Base-by-base conservation (phyloP, 2,797 vertebrate species). In the Hoplostethus mediterraneus region DNA sequence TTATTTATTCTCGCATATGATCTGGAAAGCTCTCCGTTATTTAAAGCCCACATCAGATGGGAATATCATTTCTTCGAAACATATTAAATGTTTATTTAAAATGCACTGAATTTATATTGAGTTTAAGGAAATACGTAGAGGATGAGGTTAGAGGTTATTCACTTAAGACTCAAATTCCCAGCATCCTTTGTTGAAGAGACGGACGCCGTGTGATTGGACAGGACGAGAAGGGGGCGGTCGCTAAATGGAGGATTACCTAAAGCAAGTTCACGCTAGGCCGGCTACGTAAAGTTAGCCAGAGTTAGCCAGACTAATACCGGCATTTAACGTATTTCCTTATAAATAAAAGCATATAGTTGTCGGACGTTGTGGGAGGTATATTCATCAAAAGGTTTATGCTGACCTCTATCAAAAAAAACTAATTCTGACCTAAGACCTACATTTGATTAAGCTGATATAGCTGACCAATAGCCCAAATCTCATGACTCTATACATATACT, bases 121-220 rank as follows among this genome's bases (percentile, higher is more conserved):
- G 54, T 36, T n/a, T 8, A 28, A 28, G 28, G 28, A 28, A 28
- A 28, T 28, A 28, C 28, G 28, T 28, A 6, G 31, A 56, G 16
- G 40, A 42, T 11, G 5, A 17, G n/a, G n/a, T n/a, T n/a, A 57
- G 17, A 57, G 3, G 16, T n/a, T 57, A n/a, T 3, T 30, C 31
- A 17, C 7, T 33, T 3, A 16, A 53, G 40, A 85, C 85, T 79
- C 30, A 31, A 81, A 17, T 59, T 81, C 75, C 79, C 82, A 0
- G 31, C 13, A 81, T 14, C 7, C 71, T 72, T 58, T 69, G 67
- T 40, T 28, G 28, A 28, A n/a, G 2, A 0, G 0, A 36, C 0
- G 0, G 4, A 10, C 13, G 62, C 0, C 6, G 44, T 45, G 44
- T 75, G 57, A 86, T 87, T 89, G 87, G 87, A 61, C 40, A 67